phyloP scores from a whole-genome alignment of 2,113 vertebrate species.

The Sapayoa aenigma region DNA sequence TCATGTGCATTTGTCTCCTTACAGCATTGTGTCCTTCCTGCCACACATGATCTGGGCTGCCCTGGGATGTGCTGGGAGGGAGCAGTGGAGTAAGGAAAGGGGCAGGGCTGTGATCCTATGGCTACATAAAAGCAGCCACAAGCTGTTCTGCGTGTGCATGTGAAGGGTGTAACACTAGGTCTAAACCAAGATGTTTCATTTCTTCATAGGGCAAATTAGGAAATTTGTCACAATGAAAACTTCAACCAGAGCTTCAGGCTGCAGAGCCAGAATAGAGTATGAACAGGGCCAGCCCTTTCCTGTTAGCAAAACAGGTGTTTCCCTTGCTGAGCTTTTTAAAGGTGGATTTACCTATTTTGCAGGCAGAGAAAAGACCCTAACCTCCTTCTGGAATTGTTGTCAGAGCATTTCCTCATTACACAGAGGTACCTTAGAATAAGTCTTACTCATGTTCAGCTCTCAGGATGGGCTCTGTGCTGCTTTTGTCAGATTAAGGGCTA shows the following conservation, averaged over 20 bases:
- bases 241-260: background rate
- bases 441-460: conserved; percentile 21
- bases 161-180: background rate
- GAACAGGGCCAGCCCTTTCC: background rate
- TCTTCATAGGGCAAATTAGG: background rate
- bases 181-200: background rate
- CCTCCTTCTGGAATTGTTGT: background rate
- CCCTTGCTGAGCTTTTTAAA: background rate
- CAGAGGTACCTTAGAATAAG: background rate
- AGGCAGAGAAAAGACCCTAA: background rate
- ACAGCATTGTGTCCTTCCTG: background rate
- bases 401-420: conserved; percentile 22
- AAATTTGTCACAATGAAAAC: background rate
- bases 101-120: background rate
- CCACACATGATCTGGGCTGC: rapidly evolving
- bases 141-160: background rate
- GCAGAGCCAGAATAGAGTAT: background rate
- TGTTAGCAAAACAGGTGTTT: background rate
- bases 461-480: background rate
- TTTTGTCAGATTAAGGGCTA: conserved; percentile 44
- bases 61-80: background rate
- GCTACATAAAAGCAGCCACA: background rate
- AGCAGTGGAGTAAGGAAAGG: background rate
- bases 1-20: background rate
- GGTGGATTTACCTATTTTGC: background rate